phyloP scores from a whole-genome alignment of 2,888 invertebrate species.

The Gastracanthus pulcherrimus region DNA sequence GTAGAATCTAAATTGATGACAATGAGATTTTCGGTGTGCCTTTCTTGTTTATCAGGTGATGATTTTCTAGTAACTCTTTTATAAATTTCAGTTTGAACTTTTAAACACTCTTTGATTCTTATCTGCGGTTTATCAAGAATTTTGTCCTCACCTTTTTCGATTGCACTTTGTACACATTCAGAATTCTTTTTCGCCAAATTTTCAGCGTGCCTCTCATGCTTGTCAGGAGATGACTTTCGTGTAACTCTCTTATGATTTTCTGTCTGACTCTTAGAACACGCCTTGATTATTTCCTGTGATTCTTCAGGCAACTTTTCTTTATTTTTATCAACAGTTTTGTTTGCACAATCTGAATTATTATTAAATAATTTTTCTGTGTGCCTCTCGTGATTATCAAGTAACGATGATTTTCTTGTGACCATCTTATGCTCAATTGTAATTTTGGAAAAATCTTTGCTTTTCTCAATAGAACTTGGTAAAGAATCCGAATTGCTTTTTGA shows the following conservation, averaged over 20 bases:
- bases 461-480: background rate
- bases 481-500: background rate
- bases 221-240: conserved; percentile 27
- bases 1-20: background rate
- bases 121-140: conserved; percentile 22
- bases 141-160: background rate
- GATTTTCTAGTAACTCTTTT: conserved; percentile 20
- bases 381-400: background rate
- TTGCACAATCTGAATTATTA: background rate
- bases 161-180: background rate
- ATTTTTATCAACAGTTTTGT: background rate
- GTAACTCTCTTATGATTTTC: conserved; percentile 23
- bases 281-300: background rate
- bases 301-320: background rate
- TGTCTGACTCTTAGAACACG: background rate
- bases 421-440: background rate
- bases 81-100: conserved; percentile 5
- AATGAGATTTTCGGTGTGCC: background rate
- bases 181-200: background rate
- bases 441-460: background rate
- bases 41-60: conserved; percentile 12
- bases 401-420: background rate
- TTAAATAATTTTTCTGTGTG: background rate
- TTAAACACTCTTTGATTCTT: conserved; percentile 9
- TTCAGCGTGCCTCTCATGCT: background rate